Base-by-base conservation (phyloP, 2,888 invertebrate genomes). In the Leucophenga maculata region DNA sequence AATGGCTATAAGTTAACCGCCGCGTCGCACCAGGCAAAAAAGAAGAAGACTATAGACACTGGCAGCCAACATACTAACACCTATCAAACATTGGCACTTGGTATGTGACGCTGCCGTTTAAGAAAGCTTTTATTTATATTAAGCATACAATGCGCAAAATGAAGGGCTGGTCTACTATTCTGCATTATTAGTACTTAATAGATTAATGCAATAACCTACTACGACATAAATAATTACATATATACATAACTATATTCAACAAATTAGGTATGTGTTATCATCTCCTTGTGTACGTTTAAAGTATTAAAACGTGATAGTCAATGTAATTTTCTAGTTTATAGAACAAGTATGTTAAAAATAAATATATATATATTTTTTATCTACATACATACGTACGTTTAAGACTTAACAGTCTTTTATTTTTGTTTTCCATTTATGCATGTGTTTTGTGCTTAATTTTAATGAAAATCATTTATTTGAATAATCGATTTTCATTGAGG, bases 241-340 rank as follows among this genome's bases (percentile, higher is more conserved):
- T 22, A 50, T 69, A 67, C 71, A 71, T 46, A 65, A 62, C 26
- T 18, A 64, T 62, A 32, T 18, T 46, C 16, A 31, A 26, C 22
- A 39, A 65, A 55, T 46, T 59, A 26, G n/a, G 26, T 44, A 57
- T 31, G 52, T 20, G 26, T 44, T 6, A 77, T 73, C 77, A 75
- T 77, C 74, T 78, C 74, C 69, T 74, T 77, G 72, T 69, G 66
- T 75, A 78, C 72, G 62, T 64, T 64, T 64, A 46, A 81, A 82
- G 79, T 80, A 83, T 82, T 85, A 82, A 80, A 82, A 75, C 80
- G 81, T 81, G 83, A 85, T 82, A 85, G 78, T 73, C 79, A 72
- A 46, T 68, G 60, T 67, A 65, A 18, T 55, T 6, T 16, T 14
- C 55, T 55, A 22, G 50, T 22, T 8, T 59, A 14, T 59, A 50